Evolutionary conservation across 2,113 vertebrate genomes (phyloP).

Genomic region (Tamias sibiricus): DNA sequence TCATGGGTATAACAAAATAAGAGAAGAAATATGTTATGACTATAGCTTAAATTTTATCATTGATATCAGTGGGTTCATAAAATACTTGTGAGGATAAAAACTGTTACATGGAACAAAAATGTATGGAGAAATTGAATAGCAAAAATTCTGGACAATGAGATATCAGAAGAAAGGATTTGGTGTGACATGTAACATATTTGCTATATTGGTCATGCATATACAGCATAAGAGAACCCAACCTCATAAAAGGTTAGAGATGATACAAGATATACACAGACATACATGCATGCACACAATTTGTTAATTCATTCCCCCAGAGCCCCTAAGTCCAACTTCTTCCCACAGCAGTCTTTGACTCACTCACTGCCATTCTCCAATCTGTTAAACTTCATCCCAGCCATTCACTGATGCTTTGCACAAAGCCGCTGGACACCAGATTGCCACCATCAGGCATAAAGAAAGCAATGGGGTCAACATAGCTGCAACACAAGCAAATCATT

Average conservation of each 20-base stretch:
- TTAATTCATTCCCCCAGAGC: background rate
- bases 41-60: background rate
- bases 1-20: background rate
- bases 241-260: background rate
- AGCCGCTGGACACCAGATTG: background rate
- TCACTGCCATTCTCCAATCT: background rate
- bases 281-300: background rate
- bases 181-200: background rate
- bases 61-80: background rate
- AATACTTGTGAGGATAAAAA: constrained; percentile 9
- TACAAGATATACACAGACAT: background rate
- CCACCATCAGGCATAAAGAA: background rate
- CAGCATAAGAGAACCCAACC: background rate
- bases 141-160: background rate
- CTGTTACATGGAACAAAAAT: background rate
- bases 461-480: background rate
- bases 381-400: background rate
- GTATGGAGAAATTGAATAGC: background rate
- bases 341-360: background rate
- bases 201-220: background rate
- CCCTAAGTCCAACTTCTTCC: background rate
- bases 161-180: background rate
- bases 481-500: background rate
- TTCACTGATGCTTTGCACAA: background rate
- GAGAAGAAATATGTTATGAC: background rate